Evolutionary conservation across 2,797 vertebrate genomes (phyloP).

Genomic region (Sebastes hubbsi): DNA sequence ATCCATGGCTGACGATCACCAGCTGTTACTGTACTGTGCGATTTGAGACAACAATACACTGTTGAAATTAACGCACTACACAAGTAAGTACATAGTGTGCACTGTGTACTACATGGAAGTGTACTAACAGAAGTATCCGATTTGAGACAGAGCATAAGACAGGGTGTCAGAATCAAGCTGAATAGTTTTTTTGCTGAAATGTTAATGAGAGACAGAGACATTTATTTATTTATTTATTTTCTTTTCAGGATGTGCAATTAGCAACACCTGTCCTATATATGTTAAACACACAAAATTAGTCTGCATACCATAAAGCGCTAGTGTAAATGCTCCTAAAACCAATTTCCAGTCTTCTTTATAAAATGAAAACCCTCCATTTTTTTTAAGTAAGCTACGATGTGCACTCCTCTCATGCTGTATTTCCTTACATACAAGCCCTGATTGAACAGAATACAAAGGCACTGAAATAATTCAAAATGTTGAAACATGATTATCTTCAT

Average conservation of each 20-base stretch:
- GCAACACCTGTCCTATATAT: slow-evolving; percentile 5
- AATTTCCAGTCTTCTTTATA: slow-evolving; percentile 2
- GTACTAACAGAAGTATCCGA: neutral
- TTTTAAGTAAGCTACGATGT: neutral
- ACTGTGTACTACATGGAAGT: neutral
- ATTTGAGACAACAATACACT: neutral
- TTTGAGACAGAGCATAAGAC: neutral
- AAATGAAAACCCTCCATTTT: neutral
- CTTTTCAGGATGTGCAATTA: neutral
- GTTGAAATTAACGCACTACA: neutral
- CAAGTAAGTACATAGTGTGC: neutral
- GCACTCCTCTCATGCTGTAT: slow-evolving; percentile 9
- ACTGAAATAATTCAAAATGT: slow-evolving; percentile 47
- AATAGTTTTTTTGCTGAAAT: neutral
- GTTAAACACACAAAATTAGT: slow-evolving; percentile 26
- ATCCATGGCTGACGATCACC: neutral
- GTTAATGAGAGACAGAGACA: neutral
- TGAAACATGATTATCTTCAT: slow-evolving; percentile 70
- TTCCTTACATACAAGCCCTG: slow-evolving; percentile 28
- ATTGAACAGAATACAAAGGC: slow-evolving; percentile 47
- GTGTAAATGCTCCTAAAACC: slow-evolving; percentile 20
- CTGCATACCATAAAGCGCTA: neutral
- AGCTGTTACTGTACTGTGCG: neutral
- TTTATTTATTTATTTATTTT: neutral
- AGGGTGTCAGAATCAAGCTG: neutral